These are phyloP conservation scores for Esox niger DNA, from an alignment of 2,113 vertebrate genomes.

Conservation along the genomic window DNA sequence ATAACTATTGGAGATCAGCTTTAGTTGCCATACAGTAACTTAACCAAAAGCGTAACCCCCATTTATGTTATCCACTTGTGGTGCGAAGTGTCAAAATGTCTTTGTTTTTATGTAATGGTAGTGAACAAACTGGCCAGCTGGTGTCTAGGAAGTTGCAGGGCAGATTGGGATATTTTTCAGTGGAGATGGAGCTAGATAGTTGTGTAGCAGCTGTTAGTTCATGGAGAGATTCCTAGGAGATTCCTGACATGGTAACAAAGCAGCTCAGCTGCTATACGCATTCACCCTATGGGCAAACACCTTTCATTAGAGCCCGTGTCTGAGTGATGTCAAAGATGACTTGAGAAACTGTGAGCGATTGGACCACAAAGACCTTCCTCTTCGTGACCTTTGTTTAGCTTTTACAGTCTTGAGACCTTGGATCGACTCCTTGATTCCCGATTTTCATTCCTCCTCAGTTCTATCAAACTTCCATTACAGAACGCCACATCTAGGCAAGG, in stretches of 20 bases:
- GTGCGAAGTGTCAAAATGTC: background rate
- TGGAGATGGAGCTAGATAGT: background rate
- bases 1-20: background rate
- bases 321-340: slow-evolving; percentile 35
- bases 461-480: background rate
- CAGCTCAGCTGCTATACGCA: slow-evolving; percentile 22
- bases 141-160: background rate
- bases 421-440: too few species aligned
- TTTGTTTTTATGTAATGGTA: background rate
- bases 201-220: slow-evolving; percentile 14
- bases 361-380: slow-evolving; percentile 11
- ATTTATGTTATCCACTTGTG: background rate
- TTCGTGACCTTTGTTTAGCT: slow-evolving; percentile 3
- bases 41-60: background rate
- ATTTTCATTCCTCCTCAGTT: too few species aligned
- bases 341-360: slow-evolving; percentile 18
- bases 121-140: slow-evolving; percentile 6
- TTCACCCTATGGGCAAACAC: slow-evolving; percentile 12
- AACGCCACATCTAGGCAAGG: background rate
- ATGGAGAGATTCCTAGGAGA: slow-evolving; percentile 19
- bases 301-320: slow-evolving; percentile 23
- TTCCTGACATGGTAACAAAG: slow-evolving; percentile 27
- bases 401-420: background rate
- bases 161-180: slow-evolving; percentile 10
- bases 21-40: background rate